Conservation (phyloP, 1,140 invertebrate genomes). For the Drosophila fuyamai region DNA sequence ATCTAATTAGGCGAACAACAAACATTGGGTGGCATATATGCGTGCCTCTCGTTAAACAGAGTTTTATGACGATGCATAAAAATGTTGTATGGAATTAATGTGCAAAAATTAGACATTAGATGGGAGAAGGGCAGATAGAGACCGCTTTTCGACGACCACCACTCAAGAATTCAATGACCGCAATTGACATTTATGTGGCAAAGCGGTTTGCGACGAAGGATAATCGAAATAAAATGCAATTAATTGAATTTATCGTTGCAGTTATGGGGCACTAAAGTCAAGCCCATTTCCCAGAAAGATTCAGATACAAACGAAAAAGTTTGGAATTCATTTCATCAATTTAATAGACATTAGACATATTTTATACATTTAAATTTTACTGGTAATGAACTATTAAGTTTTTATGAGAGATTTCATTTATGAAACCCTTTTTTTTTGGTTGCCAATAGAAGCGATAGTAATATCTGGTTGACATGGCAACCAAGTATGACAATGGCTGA, state of each 20-base stretch:
- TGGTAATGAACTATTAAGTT: no score
- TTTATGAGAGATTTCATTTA: no score
- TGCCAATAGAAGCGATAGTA: no score
- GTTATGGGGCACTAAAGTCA: constrained; percentile 30
- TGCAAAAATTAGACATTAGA: constrained; percentile 79
- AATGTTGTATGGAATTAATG: constrained; percentile 80
- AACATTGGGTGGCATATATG: constrained; percentile 5
- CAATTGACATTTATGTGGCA: constrained; percentile 74
- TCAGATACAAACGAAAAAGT: background rate
- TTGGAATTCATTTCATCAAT: background rate
- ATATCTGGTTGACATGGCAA: background rate
- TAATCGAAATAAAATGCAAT: constrained; percentile 83
- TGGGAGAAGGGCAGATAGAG: constrained; percentile 6
- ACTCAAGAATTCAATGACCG: constrained; percentile 71
- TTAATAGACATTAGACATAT: no score
- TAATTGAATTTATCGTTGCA: constrained; percentile 82
- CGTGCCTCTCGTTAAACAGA: constrained; percentile 70
- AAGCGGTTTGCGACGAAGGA: constrained; percentile 8
- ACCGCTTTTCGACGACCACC: constrained; percentile 4
- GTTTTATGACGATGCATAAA: constrained; percentile 83
- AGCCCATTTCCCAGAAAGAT: background rate
- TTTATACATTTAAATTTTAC: no score
- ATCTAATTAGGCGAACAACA: constrained; percentile 72
- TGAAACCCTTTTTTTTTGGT: no score
- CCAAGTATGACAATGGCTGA: background rate